Percentiles rank a stretch among this genome's conserved stretches.
Evolutionary conservation across 1,140 invertebrate species (phyloP).

Genomic region (Eubasilissa regina): DNA sequence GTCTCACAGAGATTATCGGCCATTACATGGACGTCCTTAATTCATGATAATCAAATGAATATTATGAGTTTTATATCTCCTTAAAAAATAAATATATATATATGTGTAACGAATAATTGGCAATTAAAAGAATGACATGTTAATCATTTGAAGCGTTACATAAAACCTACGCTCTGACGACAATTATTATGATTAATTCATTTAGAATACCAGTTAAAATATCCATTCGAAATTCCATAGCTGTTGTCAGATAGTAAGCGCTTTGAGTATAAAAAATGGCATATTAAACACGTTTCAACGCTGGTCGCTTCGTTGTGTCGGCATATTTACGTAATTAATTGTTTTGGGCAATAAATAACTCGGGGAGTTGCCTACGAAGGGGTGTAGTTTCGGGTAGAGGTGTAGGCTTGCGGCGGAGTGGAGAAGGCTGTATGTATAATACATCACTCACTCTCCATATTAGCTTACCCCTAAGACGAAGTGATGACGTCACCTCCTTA

Average conservation of each 20-base stretch:
- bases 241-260: constrained; percentile 12
- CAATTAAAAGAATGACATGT: too few species aligned
- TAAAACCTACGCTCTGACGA: too few species aligned
- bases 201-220: background rate
- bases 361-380: constrained; percentile 15
- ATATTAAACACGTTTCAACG: constrained; percentile 6
- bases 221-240: constrained; percentile 24
- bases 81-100: too few species aligned
- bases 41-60: too few species aligned
- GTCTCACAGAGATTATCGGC: too few species aligned
- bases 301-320: constrained; percentile 5
- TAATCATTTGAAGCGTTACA: too few species aligned
- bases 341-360: constrained; percentile 56
- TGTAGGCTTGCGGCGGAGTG: background rate
- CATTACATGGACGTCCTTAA: too few species aligned
- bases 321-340: constrained; percentile 59
- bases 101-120: too few species aligned
- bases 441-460: constrained; percentile 13
- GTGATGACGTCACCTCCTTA: constrained; percentile 1
- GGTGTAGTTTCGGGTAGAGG: background rate
- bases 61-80: too few species aligned
- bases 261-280: constrained; percentile 15
- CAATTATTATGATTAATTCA: too few species aligned
- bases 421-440: too few species aligned
- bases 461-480: background rate